Evolutionary conservation across 2,797 vertebrate genomes (phyloP).

Genomic region (Alcedo atthis): DNA sequence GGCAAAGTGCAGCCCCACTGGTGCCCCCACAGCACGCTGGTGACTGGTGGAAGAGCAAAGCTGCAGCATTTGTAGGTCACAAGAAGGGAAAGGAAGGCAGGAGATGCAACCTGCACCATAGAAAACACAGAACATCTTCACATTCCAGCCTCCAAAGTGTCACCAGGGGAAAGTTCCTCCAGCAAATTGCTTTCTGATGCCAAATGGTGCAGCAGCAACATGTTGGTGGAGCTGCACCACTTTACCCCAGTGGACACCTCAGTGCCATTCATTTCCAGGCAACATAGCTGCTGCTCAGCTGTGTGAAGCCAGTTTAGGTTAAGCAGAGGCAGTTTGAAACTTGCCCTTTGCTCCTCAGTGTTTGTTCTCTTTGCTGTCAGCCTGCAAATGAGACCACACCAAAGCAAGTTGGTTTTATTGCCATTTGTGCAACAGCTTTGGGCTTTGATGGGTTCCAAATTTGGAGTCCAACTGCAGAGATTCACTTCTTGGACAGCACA

Average conservation of each 20-base stretch:
- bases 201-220: not conserved
- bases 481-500: not conserved
- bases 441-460: not conserved
- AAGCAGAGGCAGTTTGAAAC: not conserved
- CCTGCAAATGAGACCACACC: not conserved
- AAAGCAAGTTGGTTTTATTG: not conserved
- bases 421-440: not conserved
- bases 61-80: not conserved
- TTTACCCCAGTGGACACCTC: not conserved
- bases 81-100: not conserved
- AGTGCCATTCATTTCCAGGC: not conserved
- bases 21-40: not conserved
- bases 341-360: not conserved
- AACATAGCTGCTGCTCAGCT: not conserved
- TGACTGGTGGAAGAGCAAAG: not conserved
- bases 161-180: rapidly evolving
- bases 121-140: not conserved
- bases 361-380: not conserved
- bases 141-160: not conserved
- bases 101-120: not conserved
- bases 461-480: not conserved
- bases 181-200: not conserved
- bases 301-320: not conserved
- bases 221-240: not conserved
- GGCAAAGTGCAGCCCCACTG: not conserved